Evolutionary conservation across 1,140 invertebrate genomes (phyloP).

Genomic region (Lethrus apterus): DNA sequence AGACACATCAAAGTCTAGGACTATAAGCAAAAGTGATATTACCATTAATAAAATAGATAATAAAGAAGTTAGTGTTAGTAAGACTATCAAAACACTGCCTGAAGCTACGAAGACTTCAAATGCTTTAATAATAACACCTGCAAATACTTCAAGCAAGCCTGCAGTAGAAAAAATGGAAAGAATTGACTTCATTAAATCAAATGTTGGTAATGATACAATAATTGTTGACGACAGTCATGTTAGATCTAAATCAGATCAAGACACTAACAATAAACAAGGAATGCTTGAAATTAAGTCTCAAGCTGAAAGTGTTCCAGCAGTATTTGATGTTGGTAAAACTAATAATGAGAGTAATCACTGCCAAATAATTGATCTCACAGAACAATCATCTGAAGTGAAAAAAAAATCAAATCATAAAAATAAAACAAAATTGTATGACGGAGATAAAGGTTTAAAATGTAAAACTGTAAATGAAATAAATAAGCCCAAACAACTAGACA

Average conservation of each 20-base stretch:
- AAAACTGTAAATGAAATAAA: no score
- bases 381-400: slow-evolving; percentile 14
- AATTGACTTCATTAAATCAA: slow-evolving; percentile 10
- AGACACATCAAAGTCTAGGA: slow-evolving; percentile 15
- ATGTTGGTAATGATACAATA: slow-evolving; percentile 16
- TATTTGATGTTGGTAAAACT: no score
- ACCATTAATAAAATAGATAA: slow-evolving; percentile 23
- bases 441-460: no score
- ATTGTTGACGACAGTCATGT: slow-evolving; percentile 14
- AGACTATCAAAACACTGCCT: slow-evolving; percentile 9
- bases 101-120: slow-evolving; percentile 9
- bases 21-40: slow-evolving; percentile 17
- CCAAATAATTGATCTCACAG: slow-evolving; percentile 34
- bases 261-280: no score
- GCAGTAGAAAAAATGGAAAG: slow-evolving; percentile 2
- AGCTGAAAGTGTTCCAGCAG: no score
- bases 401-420: slow-evolving; percentile 19
- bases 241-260: no score
- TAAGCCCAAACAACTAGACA: no score
- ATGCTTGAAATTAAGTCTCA: no score
- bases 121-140: slow-evolving; percentile 15
- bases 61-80: slow-evolving; percentile 9
- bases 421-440: slow-evolving; percentile 18
- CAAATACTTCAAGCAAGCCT: slow-evolving; percentile 3
- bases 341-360: slow-evolving; percentile 22